Conservation (phyloP, 1,140 invertebrate genomes). For the Drosophila ironensis region DNA sequence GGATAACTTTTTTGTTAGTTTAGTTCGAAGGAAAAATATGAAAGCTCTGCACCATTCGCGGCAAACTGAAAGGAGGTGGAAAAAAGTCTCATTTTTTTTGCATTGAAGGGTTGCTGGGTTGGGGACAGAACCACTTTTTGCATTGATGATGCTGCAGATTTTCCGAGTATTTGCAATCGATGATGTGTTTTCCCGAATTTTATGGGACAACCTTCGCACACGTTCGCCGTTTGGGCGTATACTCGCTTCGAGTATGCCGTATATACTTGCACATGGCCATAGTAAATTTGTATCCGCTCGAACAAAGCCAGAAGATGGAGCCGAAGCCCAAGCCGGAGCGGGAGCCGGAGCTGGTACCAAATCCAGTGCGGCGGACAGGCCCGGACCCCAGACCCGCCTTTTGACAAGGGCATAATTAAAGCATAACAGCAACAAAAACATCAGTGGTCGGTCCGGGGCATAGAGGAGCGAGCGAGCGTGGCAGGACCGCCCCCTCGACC, state of each 20-base stretch:
- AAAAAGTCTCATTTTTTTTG: conserved; percentile 1
- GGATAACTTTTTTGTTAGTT: conserved; percentile 30
- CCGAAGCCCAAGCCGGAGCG: conserved; percentile 20
- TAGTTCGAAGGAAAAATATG: conserved; percentile 22
- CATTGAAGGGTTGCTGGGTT: neutral
- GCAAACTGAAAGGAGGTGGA: neutral
- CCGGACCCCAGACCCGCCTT: conserved; percentile 55
- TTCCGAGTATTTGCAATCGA: conserved; percentile 40
- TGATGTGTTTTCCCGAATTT: conserved; percentile 45
- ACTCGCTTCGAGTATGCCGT: no score
- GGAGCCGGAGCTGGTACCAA: neutral
- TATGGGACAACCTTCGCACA: conserved; percentile 33
- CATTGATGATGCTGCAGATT: conserved; percentile 48
- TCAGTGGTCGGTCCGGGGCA: conserved; percentile 21
- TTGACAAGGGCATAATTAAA: conserved; percentile 79
- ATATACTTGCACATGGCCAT: neutral
- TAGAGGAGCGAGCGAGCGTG: no score
- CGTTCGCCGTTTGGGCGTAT: no score
- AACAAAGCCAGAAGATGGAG: conserved; percentile 32
- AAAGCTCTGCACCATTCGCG: conserved; percentile 10
- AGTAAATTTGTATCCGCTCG: conserved; percentile 36
- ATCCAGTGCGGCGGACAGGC: conserved; percentile 18
- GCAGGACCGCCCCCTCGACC: neutral
- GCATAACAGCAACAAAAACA: conserved; percentile 70
- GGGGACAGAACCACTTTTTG: neutral